Evolutionary conservation across 2,888 invertebrate species (phyloP).

Genomic region (Drosophila buzzatii): DNA sequence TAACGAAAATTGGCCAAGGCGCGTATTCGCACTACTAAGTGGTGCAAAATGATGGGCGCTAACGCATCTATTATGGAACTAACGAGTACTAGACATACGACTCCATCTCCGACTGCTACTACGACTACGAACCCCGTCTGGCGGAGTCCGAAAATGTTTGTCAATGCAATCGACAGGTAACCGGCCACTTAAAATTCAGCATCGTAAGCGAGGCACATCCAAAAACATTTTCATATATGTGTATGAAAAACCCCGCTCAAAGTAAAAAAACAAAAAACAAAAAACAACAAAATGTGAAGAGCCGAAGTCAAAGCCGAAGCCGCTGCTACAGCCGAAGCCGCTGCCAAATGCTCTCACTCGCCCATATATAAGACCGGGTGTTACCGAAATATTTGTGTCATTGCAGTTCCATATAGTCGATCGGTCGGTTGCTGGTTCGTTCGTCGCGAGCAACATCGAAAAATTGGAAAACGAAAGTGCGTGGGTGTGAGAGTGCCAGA

Average conservation of each 20-base stretch:
- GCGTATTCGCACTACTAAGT: constrained; percentile 52
- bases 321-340: constrained; percentile 11
- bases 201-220: constrained; percentile 42
- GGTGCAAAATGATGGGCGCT: constrained; percentile 51
- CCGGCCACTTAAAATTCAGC: constrained; percentile 71
- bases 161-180: constrained; percentile 45
- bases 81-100: constrained; percentile 15
- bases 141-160: constrained; percentile 41
- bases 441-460: constrained; percentile 35
- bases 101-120: not conserved
- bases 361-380: constrained; percentile 83
- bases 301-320: constrained; percentile 11
- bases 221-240: constrained; percentile 53
- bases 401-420: constrained; percentile 71
- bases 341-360: constrained; percentile 5
- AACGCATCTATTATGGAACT: constrained; percentile 33
- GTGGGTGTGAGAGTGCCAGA: constrained; percentile 54
- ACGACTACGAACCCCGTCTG: not conserved
- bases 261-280: not conserved
- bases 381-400: constrained; percentile 82
- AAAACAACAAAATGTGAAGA: not conserved
- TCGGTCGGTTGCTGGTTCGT: constrained; percentile 57
- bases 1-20: constrained; percentile 24
- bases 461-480: constrained; percentile 68
- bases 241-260: constrained; percentile 45